Evolutionary conservation across 1,140 invertebrate species (phyloP).

Genomic region (Tetragonula clypearis): DNA sequence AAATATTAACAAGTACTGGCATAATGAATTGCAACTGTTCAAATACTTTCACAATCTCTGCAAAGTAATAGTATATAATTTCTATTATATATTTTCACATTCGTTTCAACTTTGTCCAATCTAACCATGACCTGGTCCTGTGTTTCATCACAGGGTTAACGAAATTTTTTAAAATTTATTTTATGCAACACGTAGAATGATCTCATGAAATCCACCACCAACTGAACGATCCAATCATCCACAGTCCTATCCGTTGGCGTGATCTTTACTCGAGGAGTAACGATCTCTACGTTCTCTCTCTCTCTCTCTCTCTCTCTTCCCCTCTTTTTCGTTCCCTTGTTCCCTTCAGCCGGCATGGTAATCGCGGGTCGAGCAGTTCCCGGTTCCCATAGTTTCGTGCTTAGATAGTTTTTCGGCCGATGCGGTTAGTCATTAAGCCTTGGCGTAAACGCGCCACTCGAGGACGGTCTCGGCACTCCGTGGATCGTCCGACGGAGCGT

Average conservation of each 20-base stretch:
- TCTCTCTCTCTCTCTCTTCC: background rate
- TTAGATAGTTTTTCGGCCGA: conserved; percentile 53
- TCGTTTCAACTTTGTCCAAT: too few relatives aligned
- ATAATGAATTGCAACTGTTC: too few relatives aligned
- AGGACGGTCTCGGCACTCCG: conserved; percentile 7
- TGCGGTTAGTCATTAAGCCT: conserved; percentile 70
- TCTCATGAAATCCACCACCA: conserved; percentile 15
- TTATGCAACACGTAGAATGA: background rate
- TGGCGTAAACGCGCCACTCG: conserved; percentile 62
- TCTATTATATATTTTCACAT: too few relatives aligned
- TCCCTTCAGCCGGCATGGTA: conserved; percentile 15
- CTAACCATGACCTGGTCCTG: too few relatives aligned
- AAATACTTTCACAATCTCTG: too few relatives aligned
- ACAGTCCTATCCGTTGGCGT: background rate
- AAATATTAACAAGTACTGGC: too few relatives aligned
- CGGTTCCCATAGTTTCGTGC: conserved; percentile 61
- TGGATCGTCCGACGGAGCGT: conserved; percentile 10
- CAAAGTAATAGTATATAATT: too few relatives aligned
- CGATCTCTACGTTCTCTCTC: background rate
- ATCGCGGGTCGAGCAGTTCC: conserved; percentile 31
- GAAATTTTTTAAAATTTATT: too few relatives aligned
- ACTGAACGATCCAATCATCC: conserved; percentile 39
- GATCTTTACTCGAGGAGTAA: background rate
- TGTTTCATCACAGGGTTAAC: too few relatives aligned
- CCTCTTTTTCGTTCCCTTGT: background rate